Conservation (phyloP, 2,113 vertebrate species). For the Thunnus maccoyii region DNA sequence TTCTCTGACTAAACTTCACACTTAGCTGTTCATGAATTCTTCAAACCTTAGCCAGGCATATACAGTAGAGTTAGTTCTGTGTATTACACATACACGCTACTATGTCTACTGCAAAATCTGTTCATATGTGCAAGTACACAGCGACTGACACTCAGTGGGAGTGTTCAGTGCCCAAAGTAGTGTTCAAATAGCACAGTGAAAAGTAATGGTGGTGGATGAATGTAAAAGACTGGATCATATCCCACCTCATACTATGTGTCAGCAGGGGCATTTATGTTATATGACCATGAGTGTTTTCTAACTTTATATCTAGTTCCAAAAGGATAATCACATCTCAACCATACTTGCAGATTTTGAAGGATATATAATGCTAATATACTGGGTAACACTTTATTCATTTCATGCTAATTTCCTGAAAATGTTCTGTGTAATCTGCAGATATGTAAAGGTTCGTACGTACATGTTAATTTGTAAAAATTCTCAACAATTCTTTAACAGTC, state of each 20-base stretch:
- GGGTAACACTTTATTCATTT: no score
- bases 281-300: not conserved
- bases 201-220: not conserved
- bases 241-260: not conserved
- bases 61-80: not conserved
- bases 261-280: not conserved
- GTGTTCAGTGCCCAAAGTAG: not conserved
- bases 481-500: no score
- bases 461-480: no score
- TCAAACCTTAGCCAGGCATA: not conserved
- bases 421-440: no score
- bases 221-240: not conserved
- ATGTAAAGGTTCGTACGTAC: no score
- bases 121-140: not conserved
- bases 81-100: not conserved
- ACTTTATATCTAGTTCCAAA: not conserved
- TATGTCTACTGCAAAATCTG: constrained; percentile 1
- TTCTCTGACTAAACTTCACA: constrained; percentile 10
- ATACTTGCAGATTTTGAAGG: not conserved
- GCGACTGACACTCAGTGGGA: not conserved
- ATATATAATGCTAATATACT: not conserved
- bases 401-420: no score
- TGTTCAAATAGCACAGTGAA: not conserved
- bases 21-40: constrained; percentile 33
- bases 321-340: not conserved